Base-by-base conservation (phyloP, 2,888 invertebrate genomes). In the Epiblema foenella region DNA sequence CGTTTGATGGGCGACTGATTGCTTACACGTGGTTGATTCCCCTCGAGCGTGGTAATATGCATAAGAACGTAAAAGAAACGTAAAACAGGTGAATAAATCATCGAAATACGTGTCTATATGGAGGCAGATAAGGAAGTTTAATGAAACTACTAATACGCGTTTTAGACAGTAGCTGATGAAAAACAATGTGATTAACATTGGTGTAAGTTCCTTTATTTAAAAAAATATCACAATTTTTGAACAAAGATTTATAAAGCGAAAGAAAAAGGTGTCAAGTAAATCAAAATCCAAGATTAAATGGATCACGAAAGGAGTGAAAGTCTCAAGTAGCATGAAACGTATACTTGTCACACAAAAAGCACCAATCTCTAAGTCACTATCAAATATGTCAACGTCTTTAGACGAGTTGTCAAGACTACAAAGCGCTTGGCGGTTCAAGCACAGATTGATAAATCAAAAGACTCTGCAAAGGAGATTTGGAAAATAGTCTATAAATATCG, bases 361-460 rank as follows among this genome's bases (percentile, higher is more conserved):
- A 42, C 11, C 11, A 10, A 8, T 2, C 1, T 42, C 42, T 2
- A 8, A n/a, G n/a, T n/a, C n/a, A n/a, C n/a, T n/a, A n/a, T n/a
- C n/a, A n/a, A n/a, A 8, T 42, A 42, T 12, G 12, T 42, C 9
- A 42, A 10, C 9, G n/a, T 64, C 20, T 64, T n/a, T 20, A 39
- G 20, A 10, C 18, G 39, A 1, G 64, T 54, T 9, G 20, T 64
- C 7, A 52, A 24, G 17, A 11, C 15, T 10, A 39, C 64, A 4
- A 64, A 24, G 39, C 24, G 37, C n/a, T 15, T 64, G 15, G 54
- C 64, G 12, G 64, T 54, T 1, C 64, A 64, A 10, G 15, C 39
- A 2, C 54, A 64, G 20, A 54, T 42, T 5, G 9, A 8, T 3
- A 3, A n/a, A n/a, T n/a, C n/a, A 42, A 42, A 42, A 12, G 9